These are phyloP conservation scores for Stenodera caucasica DNA, from an alignment of 2,888 invertebrate genomes.

Conservation along the genomic window DNA sequence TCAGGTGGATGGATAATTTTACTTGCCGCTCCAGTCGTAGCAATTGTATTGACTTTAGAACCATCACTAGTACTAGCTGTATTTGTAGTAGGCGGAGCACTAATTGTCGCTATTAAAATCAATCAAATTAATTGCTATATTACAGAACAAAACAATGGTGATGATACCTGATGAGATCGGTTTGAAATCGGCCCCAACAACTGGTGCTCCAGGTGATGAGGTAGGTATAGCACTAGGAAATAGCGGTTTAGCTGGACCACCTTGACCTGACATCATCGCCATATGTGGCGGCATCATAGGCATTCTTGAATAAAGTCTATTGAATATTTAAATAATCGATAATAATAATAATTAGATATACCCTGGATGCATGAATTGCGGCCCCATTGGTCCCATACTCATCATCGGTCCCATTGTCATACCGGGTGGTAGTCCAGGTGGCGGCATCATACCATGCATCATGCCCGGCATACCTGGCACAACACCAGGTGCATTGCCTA, in stretches of 20 bases:
- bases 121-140: conserved; percentile 55
- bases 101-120: conserved; percentile 70
- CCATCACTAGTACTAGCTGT: conserved; percentile 35
- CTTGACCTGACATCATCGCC: conserved; percentile 61
- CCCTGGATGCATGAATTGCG: conserved; percentile 73
- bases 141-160: background rate
- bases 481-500: conserved; percentile 65
- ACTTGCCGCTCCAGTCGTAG: conserved; percentile 80
- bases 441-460: conserved; percentile 70
- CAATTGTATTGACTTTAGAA: conserved; percentile 62
- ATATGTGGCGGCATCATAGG: conserved; percentile 59
- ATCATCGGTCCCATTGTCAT: conserved; percentile 65
- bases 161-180: conserved; percentile 54
- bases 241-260: conserved; percentile 70
- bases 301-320: no score
- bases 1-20: conserved; percentile 94
- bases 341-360: conserved; percentile 52
- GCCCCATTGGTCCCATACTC: conserved; percentile 73
- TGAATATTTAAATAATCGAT: background rate
- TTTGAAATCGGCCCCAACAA: conserved; percentile 65
- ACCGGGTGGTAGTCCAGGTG: conserved; percentile 61
- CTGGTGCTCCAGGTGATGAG: conserved; percentile 62
- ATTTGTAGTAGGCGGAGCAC: conserved; percentile 69
- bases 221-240: conserved; percentile 77
- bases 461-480: conserved; percentile 61